Evolutionary conservation across 2,888 invertebrate genomes (phyloP), one percentile per base, ranked within the genome.

Genomic region (Sminthurinus aureus): DNA sequence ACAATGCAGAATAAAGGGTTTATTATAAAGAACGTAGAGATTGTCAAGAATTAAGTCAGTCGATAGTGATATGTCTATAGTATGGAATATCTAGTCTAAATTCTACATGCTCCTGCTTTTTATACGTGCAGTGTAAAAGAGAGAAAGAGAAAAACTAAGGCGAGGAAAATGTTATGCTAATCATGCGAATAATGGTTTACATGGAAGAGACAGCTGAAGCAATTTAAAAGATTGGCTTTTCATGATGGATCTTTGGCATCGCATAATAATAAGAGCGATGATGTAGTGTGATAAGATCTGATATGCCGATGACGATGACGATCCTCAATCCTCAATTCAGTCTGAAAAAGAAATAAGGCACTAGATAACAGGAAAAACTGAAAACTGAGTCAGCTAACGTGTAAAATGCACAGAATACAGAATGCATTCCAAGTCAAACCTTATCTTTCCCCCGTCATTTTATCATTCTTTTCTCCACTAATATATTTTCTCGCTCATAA

Each of bases 201-300:
- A 71, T 69, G 38, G 80, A 52, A 24, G 11, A 80, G 80, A 80
- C 80, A 80, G 80, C 80, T 80, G 80, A 80, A 80, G 73, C 80
- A 80, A 80, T 80, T 80, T 80, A 71, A 80, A 80, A 80, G 69
- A 80, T 80, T 80, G 80, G 80, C 80, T 80, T 79, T 79, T 79
- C 71, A 71, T 71, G 80, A 71, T 80, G 80, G 80, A 80, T 80
- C 71, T 69, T 18, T 71, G 80, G 67, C 71, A 50, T 38, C 38
- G 6, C 38, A 38, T 38, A 38, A 38, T 22, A 22, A 71, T 20
- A 26, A 71, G 24, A 24, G 26, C 2, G 20, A 69, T 20, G 11
- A n/a, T 20, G 15, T 67, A 67, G 8, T 79, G 69, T 20, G 26
- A 79, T 69, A 50, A 69, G 79, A 69, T 38, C 38, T 69, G 69